Conservation (phyloP, 2,797 vertebrate genomes). For the Rhabdophis nuchalis region DNA sequence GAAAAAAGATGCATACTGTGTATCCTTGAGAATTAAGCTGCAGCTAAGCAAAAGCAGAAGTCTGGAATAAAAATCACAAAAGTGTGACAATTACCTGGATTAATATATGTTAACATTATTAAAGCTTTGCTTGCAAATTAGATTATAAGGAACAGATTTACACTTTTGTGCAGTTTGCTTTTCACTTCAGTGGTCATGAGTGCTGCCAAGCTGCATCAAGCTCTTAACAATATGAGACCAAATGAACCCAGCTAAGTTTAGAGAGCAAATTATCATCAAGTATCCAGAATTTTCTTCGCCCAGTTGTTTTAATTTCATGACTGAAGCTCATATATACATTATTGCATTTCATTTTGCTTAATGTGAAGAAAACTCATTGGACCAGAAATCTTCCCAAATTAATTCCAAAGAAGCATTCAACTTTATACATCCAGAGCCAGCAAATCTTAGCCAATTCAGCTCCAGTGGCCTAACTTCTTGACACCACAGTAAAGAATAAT, state of each 20-base stretch:
- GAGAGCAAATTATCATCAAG: conserved; percentile 19
- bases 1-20: background rate
- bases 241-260: conserved; percentile 17
- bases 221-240: background rate
- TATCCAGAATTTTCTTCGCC: background rate
- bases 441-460: background rate
- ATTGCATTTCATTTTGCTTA: background rate
- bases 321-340: conserved; percentile 7
- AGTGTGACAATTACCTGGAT: background rate
- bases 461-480: background rate
- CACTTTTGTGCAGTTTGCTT: conserved; percentile 34
- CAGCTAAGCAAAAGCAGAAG: background rate
- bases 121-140: conserved; percentile 14
- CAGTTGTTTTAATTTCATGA: conserved; percentile 25
- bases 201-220: background rate
- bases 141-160: conserved; percentile 31
- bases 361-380: background rate
- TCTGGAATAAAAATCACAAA: background rate
- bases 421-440: background rate
- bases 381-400: background rate
- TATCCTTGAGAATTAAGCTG: background rate
- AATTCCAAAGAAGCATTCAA: conserved; percentile 14
- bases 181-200: conserved; percentile 19
- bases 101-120: conserved; percentile 2
- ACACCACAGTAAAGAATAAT: background rate